Evolutionary conservation across 37 sponge, comb jelly and placozoan genomes (phyloP).

Genomic region (Halichondria panicea): DNA sequence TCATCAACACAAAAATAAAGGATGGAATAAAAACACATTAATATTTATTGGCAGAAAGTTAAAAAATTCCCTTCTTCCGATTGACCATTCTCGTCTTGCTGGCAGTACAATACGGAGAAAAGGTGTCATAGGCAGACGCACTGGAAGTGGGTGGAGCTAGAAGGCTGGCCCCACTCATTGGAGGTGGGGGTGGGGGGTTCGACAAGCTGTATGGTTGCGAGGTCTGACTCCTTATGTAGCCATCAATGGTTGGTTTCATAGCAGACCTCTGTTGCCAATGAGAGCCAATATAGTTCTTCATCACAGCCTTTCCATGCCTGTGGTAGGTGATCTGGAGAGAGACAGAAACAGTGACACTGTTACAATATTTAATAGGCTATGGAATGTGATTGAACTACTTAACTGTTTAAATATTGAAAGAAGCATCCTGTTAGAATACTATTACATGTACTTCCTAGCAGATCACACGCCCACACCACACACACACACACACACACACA

Average conservation of each 20-base stretch:
- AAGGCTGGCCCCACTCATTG: too few relatives aligned
- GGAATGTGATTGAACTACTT: neutral
- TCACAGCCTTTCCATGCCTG: conserved; percentile 53
- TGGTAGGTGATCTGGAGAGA: conserved; percentile 36
- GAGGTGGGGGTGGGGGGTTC: neutral
- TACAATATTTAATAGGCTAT: neutral
- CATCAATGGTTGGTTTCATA: conserved; percentile 1
- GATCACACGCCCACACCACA: too few relatives aligned
- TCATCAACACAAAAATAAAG: too few relatives aligned
- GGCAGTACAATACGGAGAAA: conserved; percentile 3
- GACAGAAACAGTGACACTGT: neutral
- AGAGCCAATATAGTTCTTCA: conserved; percentile 49
- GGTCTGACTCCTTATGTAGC: too few relatives aligned
- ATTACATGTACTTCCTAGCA: too few relatives aligned
- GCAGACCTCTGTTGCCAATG: conserved; percentile 88
- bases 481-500: neutral
- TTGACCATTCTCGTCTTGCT: neutral
- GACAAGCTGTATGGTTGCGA: too few relatives aligned
- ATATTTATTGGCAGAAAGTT: too few relatives aligned
- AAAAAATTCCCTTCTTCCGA: too few relatives aligned
- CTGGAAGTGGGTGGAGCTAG: neutral
- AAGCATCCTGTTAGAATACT: too few relatives aligned
- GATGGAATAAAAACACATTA: too few relatives aligned
- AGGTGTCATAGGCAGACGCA: neutral
- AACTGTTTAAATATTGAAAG: neutral